Percentiles rank a stretch among this genome's conserved stretches.
These are phyloP conservation scores for Chaetodon trifascialis DNA, from an alignment of 2,113 vertebrate genomes.

Conservation along the genomic window DNA sequence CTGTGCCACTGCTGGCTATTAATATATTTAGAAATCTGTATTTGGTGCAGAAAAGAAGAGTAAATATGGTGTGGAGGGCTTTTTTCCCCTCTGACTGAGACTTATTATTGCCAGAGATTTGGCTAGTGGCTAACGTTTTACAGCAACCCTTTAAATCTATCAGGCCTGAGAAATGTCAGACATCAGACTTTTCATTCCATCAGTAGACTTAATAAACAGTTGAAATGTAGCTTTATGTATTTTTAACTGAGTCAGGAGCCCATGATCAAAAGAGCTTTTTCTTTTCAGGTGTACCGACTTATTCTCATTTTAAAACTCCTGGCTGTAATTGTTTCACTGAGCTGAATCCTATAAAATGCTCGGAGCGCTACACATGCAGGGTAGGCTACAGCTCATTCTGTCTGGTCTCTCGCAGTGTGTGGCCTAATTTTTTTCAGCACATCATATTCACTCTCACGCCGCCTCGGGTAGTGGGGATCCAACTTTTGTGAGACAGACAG, in stretches of 20 bases:
- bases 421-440: conserved; percentile 32
- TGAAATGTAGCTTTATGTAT: not conserved
- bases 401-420: conserved; percentile 35
- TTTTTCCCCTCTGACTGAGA: too few species aligned
- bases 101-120: not conserved
- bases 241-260: not conserved
- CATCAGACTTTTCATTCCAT: not conserved
- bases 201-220: not conserved
- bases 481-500: conserved; percentile 54
- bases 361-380: conserved; percentile 14
- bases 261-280: not conserved
- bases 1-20: not conserved
- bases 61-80: too few species aligned
- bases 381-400: conserved; percentile 12
- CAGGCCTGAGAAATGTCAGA: conserved; percentile 3
- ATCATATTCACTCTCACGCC: conserved; percentile 28
- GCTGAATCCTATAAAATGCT: conserved; percentile 27
- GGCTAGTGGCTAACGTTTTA: not conserved
- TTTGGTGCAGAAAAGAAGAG: not conserved
- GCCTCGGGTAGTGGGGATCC: conserved; percentile 50
- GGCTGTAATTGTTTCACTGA: conserved; percentile 21
- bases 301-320: conserved; percentile 15
- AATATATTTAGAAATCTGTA: not conserved
- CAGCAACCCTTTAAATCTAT: not conserved
- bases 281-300: not conserved